Evolutionary conservation across 2,888 invertebrate genomes (phyloP).

Genomic region (Tachina grossa): DNA sequence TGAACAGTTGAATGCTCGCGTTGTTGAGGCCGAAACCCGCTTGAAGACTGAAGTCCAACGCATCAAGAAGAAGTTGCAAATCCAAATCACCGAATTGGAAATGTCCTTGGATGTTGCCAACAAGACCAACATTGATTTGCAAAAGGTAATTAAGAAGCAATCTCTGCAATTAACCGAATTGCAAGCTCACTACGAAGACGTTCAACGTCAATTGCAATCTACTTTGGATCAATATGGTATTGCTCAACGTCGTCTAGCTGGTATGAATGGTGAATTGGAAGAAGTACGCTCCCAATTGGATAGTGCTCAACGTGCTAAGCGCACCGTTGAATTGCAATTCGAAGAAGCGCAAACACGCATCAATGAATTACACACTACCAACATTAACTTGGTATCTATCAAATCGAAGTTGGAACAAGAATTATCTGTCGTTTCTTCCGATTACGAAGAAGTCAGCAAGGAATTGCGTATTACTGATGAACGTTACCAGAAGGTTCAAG

Average conservation of each 20-base stretch:
- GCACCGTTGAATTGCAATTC: conserved; percentile 93
- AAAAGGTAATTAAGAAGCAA: conserved; percentile 99
- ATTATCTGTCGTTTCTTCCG: conserved; percentile 93
- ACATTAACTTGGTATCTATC: conserved; percentile 96
- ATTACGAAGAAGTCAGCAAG: conserved; percentile 99
- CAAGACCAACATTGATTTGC: conserved; percentile 98
- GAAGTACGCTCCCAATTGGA: conserved; percentile 97
- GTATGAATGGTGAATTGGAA: conserved; percentile 96
- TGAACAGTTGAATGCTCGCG: conserved; percentile 96
- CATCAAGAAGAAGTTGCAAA: conserved; percentile 99
- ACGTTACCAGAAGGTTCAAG: conserved; percentile 95
- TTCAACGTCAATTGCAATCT: conserved; percentile 97
- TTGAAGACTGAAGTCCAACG: conserved; percentile 97
- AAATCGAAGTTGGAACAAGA: conserved; percentile 98
- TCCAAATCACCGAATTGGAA: conserved; percentile 98
- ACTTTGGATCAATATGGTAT: conserved; percentile 96
- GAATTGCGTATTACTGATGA: conserved; percentile 96
- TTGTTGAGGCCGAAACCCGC: conserved; percentile 97
- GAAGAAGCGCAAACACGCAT: conserved; percentile 96
- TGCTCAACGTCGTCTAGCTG: conserved; percentile 94
- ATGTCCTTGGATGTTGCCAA: conserved; percentile 98
- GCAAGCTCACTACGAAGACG: conserved; percentile 97
- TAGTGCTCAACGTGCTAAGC: conserved; percentile 95
- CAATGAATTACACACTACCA: conserved; percentile 96
- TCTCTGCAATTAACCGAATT: conserved; percentile 95